Conservation (phyloP, 2,113 vertebrate genomes). For the Dryoscopus gambensis region DNA sequence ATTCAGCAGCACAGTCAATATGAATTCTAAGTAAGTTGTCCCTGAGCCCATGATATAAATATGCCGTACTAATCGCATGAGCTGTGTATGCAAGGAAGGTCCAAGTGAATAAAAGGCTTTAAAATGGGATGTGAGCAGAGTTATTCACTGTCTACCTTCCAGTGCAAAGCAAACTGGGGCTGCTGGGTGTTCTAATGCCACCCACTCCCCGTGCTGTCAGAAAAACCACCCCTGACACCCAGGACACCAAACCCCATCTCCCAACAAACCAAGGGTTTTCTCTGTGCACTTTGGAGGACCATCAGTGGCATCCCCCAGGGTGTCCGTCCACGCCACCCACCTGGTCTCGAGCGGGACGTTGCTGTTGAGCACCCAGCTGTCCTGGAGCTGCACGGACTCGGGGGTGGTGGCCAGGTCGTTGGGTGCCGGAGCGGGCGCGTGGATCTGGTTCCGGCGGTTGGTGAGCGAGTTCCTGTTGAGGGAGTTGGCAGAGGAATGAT, state of each 20-base stretch:
- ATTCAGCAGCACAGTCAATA: slow-evolving; percentile 61
- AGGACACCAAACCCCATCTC: background rate
- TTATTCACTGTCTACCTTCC: background rate
- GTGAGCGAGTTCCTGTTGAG: slow-evolving; percentile 95
- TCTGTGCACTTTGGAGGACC: background rate
- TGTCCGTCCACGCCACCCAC: slow-evolving; percentile 38
- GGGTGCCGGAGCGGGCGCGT: slow-evolving; percentile 83
- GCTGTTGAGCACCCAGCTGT: slow-evolving; percentile 99
- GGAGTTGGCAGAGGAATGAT: slow-evolving; percentile 94
- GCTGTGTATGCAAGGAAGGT: slow-evolving; percentile 9
- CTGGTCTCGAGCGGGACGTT: slow-evolving; percentile 96
- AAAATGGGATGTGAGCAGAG: slow-evolving; percentile 16
- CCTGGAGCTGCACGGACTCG: slow-evolving; percentile 97
- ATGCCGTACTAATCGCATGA: slow-evolving; percentile 48
- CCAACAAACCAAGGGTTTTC: fast-evolving
- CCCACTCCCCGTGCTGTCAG: fast-evolving
- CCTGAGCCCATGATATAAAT: slow-evolving; percentile 52
- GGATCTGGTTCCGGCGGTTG: slow-evolving; percentile 91
- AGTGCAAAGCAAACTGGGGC: background rate
- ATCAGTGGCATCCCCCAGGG: fast-evolving
- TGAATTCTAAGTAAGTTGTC: slow-evolving; percentile 48
- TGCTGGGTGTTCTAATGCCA: background rate
- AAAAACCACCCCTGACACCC: background rate
- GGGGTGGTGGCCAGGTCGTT: slow-evolving; percentile 95
- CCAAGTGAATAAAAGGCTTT: slow-evolving; percentile 31